Conservation (phyloP, 2,888 invertebrate species). For the Apodemia duryi region DNA sequence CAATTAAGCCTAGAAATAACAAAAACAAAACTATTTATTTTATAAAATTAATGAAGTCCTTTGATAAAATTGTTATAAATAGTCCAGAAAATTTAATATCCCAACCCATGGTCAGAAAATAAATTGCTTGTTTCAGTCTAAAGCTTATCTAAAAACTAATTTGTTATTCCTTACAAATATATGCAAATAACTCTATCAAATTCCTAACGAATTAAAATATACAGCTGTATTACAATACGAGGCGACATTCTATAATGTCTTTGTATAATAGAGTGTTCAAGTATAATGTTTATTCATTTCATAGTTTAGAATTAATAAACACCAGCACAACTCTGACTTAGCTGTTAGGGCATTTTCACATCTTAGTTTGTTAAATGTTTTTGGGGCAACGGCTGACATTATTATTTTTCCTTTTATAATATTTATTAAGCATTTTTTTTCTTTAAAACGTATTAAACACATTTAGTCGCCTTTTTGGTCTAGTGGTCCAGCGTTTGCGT, state of each 20-base stretch:
- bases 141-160: slow-evolving; percentile 14
- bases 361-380: not conserved
- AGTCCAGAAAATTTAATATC: slow-evolving; percentile 8
- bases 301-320: slow-evolving; percentile 12
- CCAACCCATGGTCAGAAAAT: not conserved
- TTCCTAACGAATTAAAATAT: slow-evolving; percentile 8
- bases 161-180: slow-evolving; percentile 13
- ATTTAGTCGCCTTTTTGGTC: too few species aligned
- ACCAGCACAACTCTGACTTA: not conserved
- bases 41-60: not conserved
- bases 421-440: too few species aligned
- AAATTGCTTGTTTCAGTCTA: slow-evolving; percentile 13
- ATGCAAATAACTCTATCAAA: slow-evolving; percentile 12
- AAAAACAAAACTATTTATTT: not conserved
- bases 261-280: slow-evolving; percentile 6
- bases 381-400: too few species aligned
- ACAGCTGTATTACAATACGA: slow-evolving; percentile 6
- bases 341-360: not conserved
- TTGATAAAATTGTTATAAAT: not conserved
- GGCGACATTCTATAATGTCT: slow-evolving; percentile 5
- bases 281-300: slow-evolving; percentile 5
- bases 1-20: not conserved
- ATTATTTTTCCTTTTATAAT: too few species aligned
- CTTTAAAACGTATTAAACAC: too few species aligned
- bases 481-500: too few species aligned